These are phyloP conservation scores for Halcyon leucocephala DNA, from an alignment of 2,797 vertebrate species.

Conservation along the genomic window DNA sequence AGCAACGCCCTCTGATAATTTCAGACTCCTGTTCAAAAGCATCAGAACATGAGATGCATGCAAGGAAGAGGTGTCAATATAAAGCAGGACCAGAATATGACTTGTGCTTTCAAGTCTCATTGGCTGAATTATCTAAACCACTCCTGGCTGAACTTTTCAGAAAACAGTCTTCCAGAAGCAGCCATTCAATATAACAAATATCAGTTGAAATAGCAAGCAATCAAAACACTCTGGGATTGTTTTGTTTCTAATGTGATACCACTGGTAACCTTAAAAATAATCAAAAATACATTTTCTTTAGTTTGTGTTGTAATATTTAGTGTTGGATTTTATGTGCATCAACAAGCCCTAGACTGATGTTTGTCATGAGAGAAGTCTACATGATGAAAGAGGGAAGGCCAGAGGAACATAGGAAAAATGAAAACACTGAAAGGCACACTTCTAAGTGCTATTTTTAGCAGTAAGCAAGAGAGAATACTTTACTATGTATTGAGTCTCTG, in stretches of 20 bases:
- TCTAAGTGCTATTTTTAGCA: not conserved
- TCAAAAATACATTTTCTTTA: not conserved
- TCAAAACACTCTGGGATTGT: not conserved
- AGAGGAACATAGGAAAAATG: not conserved
- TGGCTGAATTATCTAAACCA: not conserved
- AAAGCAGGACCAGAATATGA: not conserved
- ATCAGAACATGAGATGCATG: not conserved
- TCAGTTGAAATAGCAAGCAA: not conserved
- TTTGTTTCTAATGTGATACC: not conserved
- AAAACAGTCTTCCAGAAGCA: not conserved
- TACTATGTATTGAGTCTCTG: not conserved
- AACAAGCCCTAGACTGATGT: not conserved
- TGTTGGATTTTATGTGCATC: not conserved
- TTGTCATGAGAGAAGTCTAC: not conserved
- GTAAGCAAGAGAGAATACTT: not conserved
- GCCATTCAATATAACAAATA: not conserved
- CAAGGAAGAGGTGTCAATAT: not conserved
- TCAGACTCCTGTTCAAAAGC: not conserved
- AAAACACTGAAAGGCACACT: not conserved
- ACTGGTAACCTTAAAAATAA: not conserved
- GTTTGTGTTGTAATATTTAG: not conserved
- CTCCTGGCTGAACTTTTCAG: not conserved
- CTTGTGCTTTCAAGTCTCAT: not conserved
- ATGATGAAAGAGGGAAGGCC: not conserved
- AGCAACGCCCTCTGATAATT: not conserved